These are phyloP conservation scores for Rotaria magnacalcarata DNA, from an alignment of 2,888 invertebrate species.

Conservation along the genomic window DNA sequence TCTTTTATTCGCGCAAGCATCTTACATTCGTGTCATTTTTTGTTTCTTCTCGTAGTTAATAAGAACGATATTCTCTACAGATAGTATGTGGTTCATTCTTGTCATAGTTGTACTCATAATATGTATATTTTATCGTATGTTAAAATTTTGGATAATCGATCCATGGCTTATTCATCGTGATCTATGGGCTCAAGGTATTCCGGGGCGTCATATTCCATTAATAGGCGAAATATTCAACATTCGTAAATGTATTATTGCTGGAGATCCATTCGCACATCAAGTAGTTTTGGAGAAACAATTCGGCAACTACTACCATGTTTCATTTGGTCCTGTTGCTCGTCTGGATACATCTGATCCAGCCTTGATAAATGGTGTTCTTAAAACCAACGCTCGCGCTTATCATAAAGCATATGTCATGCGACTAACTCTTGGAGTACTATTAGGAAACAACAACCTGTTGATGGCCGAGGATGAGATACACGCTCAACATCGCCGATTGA, in stretches of 20 bases:
- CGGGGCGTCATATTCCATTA: background rate
- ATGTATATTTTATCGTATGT: too few species aligned
- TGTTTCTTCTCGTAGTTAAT: too few species aligned
- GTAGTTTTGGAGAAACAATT: background rate
- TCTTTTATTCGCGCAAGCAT: too few species aligned
- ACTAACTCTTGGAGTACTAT: background rate
- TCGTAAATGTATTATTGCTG: slow-evolving; percentile 10
- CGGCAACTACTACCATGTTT: background rate
- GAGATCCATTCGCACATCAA: background rate
- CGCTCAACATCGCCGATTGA: background rate
- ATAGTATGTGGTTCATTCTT: too few species aligned
- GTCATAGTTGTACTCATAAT: too few species aligned
- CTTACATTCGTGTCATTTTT: too few species aligned
- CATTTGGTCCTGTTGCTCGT: background rate
- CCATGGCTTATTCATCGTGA: slow-evolving; percentile 8
- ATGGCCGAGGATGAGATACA: background rate
- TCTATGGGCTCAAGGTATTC: slow-evolving; percentile 2
- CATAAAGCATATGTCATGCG: slow-evolving; percentile 2
- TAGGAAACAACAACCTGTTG: background rate
- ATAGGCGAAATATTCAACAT: background rate
- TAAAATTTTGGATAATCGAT: slow-evolving; percentile 2
- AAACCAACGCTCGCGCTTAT: background rate
- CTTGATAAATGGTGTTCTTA: background rate
- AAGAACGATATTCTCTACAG: too few species aligned
- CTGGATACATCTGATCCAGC: background rate